Evolutionary conservation across 2,888 invertebrate species (phyloP).

Genomic region (Lomographa bimaculata): DNA sequence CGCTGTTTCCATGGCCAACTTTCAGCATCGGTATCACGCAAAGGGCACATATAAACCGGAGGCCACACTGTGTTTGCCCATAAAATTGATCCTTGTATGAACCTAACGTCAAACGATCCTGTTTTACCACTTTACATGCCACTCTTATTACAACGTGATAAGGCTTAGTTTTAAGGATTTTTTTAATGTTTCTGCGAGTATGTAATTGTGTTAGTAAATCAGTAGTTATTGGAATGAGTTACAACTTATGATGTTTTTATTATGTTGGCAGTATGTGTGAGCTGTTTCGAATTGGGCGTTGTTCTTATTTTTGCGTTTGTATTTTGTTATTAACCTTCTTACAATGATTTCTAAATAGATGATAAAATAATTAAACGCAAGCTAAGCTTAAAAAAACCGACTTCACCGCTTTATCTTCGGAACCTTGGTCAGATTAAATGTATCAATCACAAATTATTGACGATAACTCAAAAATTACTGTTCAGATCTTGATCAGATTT

Average conservation of each 20-base stretch:
- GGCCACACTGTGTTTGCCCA: slow-evolving; percentile 46
- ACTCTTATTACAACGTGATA: slow-evolving; percentile 17
- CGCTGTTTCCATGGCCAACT: slow-evolving; percentile 37
- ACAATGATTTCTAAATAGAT: no score
- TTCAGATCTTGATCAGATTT: no score
- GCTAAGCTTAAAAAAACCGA: no score
- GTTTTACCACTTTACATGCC: background rate
- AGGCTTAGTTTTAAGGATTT: slow-evolving; percentile 10
- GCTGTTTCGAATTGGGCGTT: slow-evolving; percentile 33
- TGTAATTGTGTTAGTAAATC: slow-evolving; percentile 30
- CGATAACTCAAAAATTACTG: no score
- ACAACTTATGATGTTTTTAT: slow-evolving; percentile 47
- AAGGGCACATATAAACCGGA: slow-evolving; percentile 50
- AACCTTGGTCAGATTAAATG: no score
- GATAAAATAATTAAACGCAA: no score
- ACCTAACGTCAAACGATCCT: slow-evolving; percentile 25
- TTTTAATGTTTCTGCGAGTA: no score
- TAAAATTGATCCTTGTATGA: slow-evolving; percentile 56
- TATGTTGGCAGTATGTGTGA: slow-evolving; percentile 40
- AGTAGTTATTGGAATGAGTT: slow-evolving; percentile 32
- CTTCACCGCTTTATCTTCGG: no score
- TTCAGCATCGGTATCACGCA: slow-evolving; percentile 40
- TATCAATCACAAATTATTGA: no score
- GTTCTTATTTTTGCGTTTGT: slow-evolving; percentile 9
- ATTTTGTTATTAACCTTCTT: background rate